Evolutionary conservation across 2,888 invertebrate species (phyloP), one percentile per base, ranked within the genome.

Genomic region (Elmis aenea): DNA sequence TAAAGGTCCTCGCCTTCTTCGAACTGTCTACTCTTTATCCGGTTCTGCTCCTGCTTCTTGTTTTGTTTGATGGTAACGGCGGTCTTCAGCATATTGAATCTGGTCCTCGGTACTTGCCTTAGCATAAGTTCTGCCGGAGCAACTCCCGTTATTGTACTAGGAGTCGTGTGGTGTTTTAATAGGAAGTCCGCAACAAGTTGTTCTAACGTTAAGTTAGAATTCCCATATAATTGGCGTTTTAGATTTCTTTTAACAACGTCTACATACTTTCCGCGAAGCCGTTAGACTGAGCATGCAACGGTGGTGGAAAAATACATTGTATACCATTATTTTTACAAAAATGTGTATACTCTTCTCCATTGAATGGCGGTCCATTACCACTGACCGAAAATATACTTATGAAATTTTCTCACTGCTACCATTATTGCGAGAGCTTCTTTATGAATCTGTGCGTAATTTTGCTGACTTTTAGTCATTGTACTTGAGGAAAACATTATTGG

Each of bases 341-440:
- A 10, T 2, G 5, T 13, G 11, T 25, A 26, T 8, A 26, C 9
- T 3, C 25, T 13, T 26, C 26, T n/a, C 4, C 13, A 26, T 26
- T 26, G 15, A 26, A 26, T n/a, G 26, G 26, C 26, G 26, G 13
- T n/a, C 26, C 26, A 26, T 26, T 26, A 13, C 15, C 26, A 4
- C 14, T 14, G 3, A 26, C 26, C 9, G 26, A 8, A 13, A 25
- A 25, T 10, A n/a, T n/a, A n/a, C n/a, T n/a, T n/a, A n/a, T n/a
- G n/a, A n/a, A n/a, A n/a, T 35, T 36, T n/a, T n/a, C n/a, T n/a
- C n/a, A n/a, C n/a, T n/a, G n/a, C n/a, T n/a, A n/a, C n/a, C n/a
- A n/a, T n/a, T 5, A 28, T 13, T 15, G 22, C 22, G 12, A 15
- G 12, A 15, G 32, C 44, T 12, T 26, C 33, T 9, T n/a, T n/a